Evolutionary conservation across 2,888 invertebrate species (phyloP), one percentile per base, ranked within the genome.

Genomic region (Diaphora mendica): DNA sequence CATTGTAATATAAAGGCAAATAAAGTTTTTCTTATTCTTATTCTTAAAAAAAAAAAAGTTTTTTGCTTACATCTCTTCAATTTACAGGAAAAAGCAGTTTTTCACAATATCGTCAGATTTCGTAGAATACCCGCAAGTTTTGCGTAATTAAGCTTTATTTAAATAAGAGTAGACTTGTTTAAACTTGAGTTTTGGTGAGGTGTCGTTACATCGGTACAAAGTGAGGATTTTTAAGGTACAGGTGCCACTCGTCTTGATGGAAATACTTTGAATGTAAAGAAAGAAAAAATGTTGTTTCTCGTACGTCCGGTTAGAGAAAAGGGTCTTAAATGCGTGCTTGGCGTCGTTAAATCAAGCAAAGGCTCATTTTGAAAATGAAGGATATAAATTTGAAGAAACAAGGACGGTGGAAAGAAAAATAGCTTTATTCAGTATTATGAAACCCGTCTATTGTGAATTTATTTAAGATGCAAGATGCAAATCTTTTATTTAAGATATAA

Each of bases 271-370:
- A 84, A 70, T 71, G 76, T 70, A 78, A 77, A 82, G 76, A 59
- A 72, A 77, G 74, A 75, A n/a, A 84, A 74, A 80, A 71, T 48
- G 64, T 73, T 73, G 55, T 67, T 67, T 67, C 44, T 73, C 44
- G 74, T 72, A 77, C 65, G 69, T 75, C 77, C 74, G 68, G 73
- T 62, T 75, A 69, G 69, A 71, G 73, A 26, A 48, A 72, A 70
- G 55, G 59, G 72, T 72, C 69, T 71, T 33, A 75, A 74, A 77
- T 78, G 85, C 85, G 85, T 83, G 85, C 73, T 76, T 67, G 62
- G 72, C 77, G 70, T 79, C 77, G 78, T 83, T 85, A 83, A 85
- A 85, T 85, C 80, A 84, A 85, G 85, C 80, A 85, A 83, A 84
- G 75, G 78, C 74, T 73, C 75, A 78, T 79, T 62, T 85, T 79